These are phyloP conservation scores for Nephrotoma guestfalica DNA, from an alignment of 2,888 invertebrate species.

Conservation along the genomic window DNA sequence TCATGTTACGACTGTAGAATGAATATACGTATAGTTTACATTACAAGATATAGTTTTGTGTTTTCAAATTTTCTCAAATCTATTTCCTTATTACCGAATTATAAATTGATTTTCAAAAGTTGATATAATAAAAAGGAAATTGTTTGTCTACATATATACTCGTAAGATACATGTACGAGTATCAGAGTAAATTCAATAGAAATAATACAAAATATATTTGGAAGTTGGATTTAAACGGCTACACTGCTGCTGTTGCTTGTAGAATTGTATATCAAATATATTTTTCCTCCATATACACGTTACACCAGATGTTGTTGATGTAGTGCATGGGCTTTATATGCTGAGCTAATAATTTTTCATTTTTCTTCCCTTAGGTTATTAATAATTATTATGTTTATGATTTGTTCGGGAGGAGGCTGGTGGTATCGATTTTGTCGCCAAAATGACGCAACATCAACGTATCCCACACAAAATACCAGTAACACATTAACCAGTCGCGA, in stretches of 20 bases:
- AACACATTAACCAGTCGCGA: neutral
- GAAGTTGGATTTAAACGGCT: neutral
- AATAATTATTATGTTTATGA: slow-evolving; percentile 37
- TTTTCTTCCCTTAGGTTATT: slow-evolving; percentile 28
- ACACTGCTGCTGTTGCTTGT: neutral
- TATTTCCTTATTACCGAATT: neutral
- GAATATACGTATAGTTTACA: neutral
- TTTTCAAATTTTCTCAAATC: neutral
- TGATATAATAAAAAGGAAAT: neutral
- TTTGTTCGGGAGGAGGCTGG: slow-evolving; percentile 40
- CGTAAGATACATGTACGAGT: too few relatives aligned
- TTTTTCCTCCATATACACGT: neutral
- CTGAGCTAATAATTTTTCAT: slow-evolving; percentile 1
- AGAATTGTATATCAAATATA: neutral
- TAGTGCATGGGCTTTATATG: slow-evolving; percentile 1
- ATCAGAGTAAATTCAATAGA: neutral
- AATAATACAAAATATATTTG: neutral
- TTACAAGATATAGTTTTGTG: neutral
- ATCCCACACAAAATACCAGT: slow-evolving; percentile 7
- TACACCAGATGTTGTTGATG: neutral
- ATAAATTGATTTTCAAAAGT: neutral
- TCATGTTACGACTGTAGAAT: neutral
- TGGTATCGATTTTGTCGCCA: slow-evolving; percentile 37
- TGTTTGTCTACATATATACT: neutral
- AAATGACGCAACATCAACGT: slow-evolving; percentile 19